phyloP scores from a whole-genome alignment of 2,888 invertebrate genomes.

The Pachycephus smyrnensis region DNA sequence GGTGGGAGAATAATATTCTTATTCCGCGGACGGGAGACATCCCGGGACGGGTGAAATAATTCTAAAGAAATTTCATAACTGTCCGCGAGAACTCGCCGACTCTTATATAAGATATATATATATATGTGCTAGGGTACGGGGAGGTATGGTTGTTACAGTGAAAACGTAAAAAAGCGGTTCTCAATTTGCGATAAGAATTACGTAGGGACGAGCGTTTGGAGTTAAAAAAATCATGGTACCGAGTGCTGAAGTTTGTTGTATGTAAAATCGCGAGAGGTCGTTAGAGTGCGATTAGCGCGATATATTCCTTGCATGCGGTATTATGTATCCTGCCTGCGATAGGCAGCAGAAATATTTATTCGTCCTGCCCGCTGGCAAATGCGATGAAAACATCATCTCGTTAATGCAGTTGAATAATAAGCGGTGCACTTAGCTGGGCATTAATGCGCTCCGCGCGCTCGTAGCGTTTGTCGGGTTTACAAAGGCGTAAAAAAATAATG shows the following conservation, averaged over 20 bases:
- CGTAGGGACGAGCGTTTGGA: conserved; percentile 35
- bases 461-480: background rate
- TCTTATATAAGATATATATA: conserved; percentile 36
- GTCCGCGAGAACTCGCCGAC: conserved; percentile 42
- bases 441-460: background rate
- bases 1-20: conserved; percentile 56
- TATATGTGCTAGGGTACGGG: background rate
- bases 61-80: conserved; percentile 66
- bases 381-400: conserved; percentile 7
- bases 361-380: conserved; percentile 1
- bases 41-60: conserved; percentile 58
- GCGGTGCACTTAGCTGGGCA: background rate
- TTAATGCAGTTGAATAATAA: conserved; percentile 7
- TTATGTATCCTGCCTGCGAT: background rate
- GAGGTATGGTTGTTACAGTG: background rate
- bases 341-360: conserved; percentile 4
- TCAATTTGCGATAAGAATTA: conserved; percentile 5
- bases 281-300: background rate
- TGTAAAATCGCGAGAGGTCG: conserved; percentile 39
- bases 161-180: background rate
- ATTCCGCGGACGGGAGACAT: conserved; percentile 44
- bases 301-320: background rate
- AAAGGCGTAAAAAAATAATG: background rate
- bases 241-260: conserved; percentile 61
- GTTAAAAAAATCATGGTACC: conserved; percentile 55